Evolutionary conservation across 2,888 invertebrate species (phyloP), one percentile per base, ranked within the genome.

Genomic region (Lasioglossum figueresi): DNA sequence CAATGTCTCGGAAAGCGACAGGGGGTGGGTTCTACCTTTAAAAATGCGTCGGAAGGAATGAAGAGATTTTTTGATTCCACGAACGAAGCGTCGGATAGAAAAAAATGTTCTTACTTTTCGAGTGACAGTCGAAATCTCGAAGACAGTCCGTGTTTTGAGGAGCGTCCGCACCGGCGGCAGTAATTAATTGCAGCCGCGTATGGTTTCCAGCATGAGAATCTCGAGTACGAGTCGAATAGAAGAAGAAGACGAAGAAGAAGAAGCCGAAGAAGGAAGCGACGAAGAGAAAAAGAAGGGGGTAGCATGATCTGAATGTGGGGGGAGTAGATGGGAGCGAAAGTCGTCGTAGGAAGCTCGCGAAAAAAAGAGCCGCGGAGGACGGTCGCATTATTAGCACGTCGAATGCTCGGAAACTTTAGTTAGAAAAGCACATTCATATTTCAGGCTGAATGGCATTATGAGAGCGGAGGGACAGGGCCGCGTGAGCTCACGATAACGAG

Each of bases 361-460:
- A 80, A 66, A 76, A 75, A 78, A 40, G 70, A 31, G 52, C 70
- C 52, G 31, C 63, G 82, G 56, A n/a, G 56, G 77, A 59, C 70
- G 81, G 80, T 87, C 88, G 88, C 89, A 92, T 93, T 93, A 93
- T 93, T 92, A 92, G 92, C 90, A 89, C 89, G 89, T 87, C 88
- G 88, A 90, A 90, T 89, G 85, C 87, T 89, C 78, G 89, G 86
- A 89, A 92, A 92, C 89, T 91, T 91, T 90, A 86, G 90, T 89
- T 87, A 83, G 82, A 82, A 88, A 87, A 84, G 86, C 86, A 86
- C 90, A 91, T 89, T 89, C 89, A 84, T 83, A 84, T 85, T 88
- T 87, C 83, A 84, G 70, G 74, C 72, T 86, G 89, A 89, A 89
- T 89, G 85, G 86, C 80, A 89, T 91, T 88, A 90, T 90, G 86